phyloP scores from a whole-genome alignment of 2,797 vertebrate species.

The Gymnopithys bicolor region DNA sequence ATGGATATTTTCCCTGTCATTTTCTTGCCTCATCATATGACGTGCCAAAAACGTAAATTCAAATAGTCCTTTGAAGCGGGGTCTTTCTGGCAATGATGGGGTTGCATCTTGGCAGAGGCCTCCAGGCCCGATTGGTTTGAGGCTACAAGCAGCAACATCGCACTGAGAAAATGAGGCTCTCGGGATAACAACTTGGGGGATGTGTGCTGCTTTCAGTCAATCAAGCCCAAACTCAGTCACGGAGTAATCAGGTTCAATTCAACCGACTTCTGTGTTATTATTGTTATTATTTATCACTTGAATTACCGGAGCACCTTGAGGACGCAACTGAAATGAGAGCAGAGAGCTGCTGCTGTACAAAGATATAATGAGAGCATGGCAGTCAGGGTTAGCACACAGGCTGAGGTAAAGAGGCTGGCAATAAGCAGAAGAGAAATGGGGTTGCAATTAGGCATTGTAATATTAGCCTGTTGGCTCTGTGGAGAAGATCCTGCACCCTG shows the following conservation, averaged over 20 bases:
- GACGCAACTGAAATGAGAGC: constrained; percentile 41
- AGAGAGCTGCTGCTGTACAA: background rate
- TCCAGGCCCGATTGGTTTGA: background rate
- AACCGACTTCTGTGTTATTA: constrained; percentile 39
- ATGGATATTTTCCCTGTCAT: background rate
- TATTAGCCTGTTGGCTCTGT: background rate
- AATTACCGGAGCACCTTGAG: constrained; percentile 65
- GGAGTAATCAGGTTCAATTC: constrained; percentile 67
- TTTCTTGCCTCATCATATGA: constrained; percentile 16
- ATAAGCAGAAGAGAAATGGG: background rate
- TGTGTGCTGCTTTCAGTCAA: constrained; percentile 53
- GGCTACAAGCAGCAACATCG: background rate
- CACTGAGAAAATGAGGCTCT: constrained; percentile 51
- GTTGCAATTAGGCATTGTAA: background rate
- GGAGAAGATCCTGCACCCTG: background rate
- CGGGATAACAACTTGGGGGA: constrained; percentile 26
- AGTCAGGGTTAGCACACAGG: background rate
- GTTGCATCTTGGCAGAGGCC: background rate
- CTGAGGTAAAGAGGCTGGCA: background rate
- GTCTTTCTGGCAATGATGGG: constrained; percentile 10
- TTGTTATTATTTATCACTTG: constrained; percentile 72
- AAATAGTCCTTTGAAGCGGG: background rate
- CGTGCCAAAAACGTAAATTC: constrained; percentile 8
- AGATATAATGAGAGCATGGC: background rate
- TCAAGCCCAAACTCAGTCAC: constrained; percentile 52